Conservation (phyloP, 2,113 vertebrate genomes). For the Upupa epops region DNA sequence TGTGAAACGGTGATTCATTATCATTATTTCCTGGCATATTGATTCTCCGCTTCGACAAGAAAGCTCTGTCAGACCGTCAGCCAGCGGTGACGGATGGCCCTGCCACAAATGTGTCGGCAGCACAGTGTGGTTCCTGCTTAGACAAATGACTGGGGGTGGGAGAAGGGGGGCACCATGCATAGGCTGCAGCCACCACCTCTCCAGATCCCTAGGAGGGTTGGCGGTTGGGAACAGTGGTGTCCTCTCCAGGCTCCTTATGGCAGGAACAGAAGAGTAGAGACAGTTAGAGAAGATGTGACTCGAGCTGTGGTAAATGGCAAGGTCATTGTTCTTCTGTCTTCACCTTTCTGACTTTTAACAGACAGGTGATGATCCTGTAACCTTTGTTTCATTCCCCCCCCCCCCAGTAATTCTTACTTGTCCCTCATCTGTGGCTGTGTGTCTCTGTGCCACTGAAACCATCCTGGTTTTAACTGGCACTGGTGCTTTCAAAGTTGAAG, state of each 20-base stretch:
- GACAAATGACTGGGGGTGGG: background rate
- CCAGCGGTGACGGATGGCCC: background rate
- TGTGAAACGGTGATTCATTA: slow-evolving; percentile 40
- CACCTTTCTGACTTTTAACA: background rate
- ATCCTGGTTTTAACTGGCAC: background rate
- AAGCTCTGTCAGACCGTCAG: slow-evolving; percentile 18
- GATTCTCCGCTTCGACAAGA: slow-evolving; percentile 63
- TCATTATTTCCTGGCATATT: slow-evolving; percentile 69
- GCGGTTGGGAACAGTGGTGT: background rate
- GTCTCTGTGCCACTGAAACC: background rate
- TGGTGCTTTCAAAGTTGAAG: background rate
- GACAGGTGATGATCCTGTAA: background rate
- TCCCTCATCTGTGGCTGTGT: background rate
- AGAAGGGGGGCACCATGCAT: background rate
- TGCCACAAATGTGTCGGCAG: background rate
- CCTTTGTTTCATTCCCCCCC: background rate
- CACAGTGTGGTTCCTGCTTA: background rate
- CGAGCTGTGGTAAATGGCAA: background rate
- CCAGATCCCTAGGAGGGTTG: background rate
- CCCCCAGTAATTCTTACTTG: background rate
- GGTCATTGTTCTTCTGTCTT: background rate
- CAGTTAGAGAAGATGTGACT: background rate
- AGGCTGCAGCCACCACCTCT: background rate
- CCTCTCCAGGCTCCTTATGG: background rate
- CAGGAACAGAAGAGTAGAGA: background rate